These are phyloP conservation scores for Ceratitis capitata DNA, from an alignment of 1,140 invertebrate genomes.

Conservation along the genomic window DNA sequence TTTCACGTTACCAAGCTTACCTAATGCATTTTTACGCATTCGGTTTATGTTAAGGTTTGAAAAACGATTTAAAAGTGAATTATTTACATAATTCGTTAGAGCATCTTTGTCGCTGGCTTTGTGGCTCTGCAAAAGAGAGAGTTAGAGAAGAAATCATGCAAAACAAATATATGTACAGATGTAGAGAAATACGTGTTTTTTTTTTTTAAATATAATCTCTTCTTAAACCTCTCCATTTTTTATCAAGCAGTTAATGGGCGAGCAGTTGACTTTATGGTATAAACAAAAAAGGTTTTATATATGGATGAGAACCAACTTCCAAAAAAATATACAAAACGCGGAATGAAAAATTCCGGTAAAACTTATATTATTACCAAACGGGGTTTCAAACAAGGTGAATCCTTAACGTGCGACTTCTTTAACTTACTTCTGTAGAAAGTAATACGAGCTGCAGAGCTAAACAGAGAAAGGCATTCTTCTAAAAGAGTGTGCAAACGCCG, in stretches of 20 bases:
- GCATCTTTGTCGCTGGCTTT: slow-evolving; percentile 46
- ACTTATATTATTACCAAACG: too few species aligned
- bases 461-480: too few species aligned
- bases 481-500: too few species aligned
- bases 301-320: too few species aligned
- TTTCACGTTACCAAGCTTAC: slow-evolving; percentile 64
- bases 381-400: too few species aligned
- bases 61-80: slow-evolving; percentile 64
- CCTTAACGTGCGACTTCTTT: too few species aligned
- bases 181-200: neutral
- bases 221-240: too few species aligned
- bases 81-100: slow-evolving; percentile 52
- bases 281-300: too few species aligned
- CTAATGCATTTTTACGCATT: slow-evolving; percentile 66
- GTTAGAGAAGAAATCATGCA: neutral
- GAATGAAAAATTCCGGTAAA: too few species aligned
- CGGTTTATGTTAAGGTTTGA: slow-evolving; percentile 67
- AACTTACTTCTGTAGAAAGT: too few species aligned
- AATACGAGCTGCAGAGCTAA: too few species aligned
- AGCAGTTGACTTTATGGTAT: neutral
- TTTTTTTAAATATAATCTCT: neutral
- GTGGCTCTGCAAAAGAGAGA: neutral
- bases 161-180: neutral
- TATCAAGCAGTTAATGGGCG: neutral
- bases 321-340: too few species aligned